Base-by-base conservation (phyloP, 1,140 invertebrate genomes). In the Matsumurasca onukii region DNA sequence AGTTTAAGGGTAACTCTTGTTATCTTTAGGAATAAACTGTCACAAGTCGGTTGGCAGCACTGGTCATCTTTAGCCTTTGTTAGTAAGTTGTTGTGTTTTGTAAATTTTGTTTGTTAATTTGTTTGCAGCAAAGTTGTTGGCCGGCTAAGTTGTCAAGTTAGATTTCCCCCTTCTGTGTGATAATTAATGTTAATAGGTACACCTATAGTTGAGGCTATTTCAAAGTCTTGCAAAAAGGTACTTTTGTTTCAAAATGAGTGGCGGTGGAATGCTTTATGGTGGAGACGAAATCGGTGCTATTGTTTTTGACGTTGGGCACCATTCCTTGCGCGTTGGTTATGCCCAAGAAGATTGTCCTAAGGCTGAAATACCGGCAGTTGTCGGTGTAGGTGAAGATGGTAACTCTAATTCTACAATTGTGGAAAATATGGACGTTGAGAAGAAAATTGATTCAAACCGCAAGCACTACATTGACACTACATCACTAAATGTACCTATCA, bases 221-320 rank as follows among this genome's bases (percentile, higher is more conserved):
- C n/a, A n/a, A n/a, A n/a, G n/a, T n/a, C n/a, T n/a, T n/a, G n/a
- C n/a, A n/a, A n/a, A n/a, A n/a, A n/a, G n/a, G n/a, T n/a, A n/a
- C n/a, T n/a, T n/a, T n/a, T n/a, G n/a, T n/a, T n/a, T n/a, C n/a
- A 69, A 68, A 57, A 75, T 75, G 74, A 75, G 74, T 72, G 71
- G 66, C 12, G 76, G 75, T 25, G 88, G 87, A 64, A 93, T 93
- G 90, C 77, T 93, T 39, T 93, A 93, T 74, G 91, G 91, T 27
- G 91, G 91, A 29, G 98, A 99, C 84, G 98, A 99, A 80, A 98
- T 99, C 72, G 97, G 97, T 17, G 97, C 97, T 0, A 78, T 99
- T 66, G 97, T 99, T 13, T 97, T 99, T 79, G 97, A 99, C 81
- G 88, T 96, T 52, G 97, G 95, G 0, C 93, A 95, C 75, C 91